A percentile compares a stretch with the other conserved stretches of the same genome.
These are phyloP conservation scores for Columba livia DNA, from an alignment of 2,113 vertebrate genomes.

Conservation along the genomic window DNA sequence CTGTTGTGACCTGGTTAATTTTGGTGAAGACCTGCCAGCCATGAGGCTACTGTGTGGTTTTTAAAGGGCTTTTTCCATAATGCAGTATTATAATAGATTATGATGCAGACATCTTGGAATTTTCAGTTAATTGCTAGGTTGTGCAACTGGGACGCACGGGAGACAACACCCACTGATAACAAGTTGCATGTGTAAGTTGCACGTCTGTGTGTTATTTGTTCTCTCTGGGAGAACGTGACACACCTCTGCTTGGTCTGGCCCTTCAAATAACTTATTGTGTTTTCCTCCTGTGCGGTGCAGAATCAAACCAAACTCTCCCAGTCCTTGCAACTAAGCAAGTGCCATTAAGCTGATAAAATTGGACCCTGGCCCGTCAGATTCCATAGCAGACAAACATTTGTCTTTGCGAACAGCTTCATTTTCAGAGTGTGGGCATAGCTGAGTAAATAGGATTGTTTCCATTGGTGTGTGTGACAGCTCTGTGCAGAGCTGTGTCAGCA, in stretches of 20 bases:
- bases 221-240: not conserved
- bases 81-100: not conserved
- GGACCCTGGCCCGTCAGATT: not conserved
- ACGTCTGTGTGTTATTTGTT: accelerated
- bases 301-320: not conserved
- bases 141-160: not conserved
- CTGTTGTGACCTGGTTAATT: not conserved
- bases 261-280: not conserved
- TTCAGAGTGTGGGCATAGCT: not conserved
- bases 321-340: not conserved
- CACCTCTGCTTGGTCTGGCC: not conserved
- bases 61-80: not conserved
- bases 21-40: not conserved
- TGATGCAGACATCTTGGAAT: not conserved
- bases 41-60: not conserved
- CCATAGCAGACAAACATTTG: not conserved
- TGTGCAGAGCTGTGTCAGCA: not conserved
- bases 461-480: not conserved
- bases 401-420: not conserved
- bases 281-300: not conserved
- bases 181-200: not conserved
- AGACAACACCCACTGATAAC: not conserved
- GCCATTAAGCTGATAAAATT: not conserved
- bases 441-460: not conserved
- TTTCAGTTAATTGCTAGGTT: not conserved